Evolutionary conservation across 2,113 vertebrate species (phyloP).

Genomic region (Ictalurus furcatus): DNA sequence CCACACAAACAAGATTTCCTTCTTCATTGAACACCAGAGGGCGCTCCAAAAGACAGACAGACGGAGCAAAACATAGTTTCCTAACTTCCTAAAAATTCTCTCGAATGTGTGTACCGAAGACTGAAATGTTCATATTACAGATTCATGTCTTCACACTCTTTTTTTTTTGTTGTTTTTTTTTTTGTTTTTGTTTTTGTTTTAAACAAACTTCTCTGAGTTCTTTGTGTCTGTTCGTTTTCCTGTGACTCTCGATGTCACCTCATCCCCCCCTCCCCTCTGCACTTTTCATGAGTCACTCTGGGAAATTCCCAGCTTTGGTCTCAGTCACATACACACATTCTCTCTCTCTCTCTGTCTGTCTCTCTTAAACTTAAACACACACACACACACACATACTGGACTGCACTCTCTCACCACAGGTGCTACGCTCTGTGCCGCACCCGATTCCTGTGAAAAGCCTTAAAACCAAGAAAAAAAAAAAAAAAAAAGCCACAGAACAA

Average conservation of each 20-base stretch:
- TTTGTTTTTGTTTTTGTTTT: background rate
- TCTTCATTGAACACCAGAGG: constrained; percentile 14
- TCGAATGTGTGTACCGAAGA: background rate
- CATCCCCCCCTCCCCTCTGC: constrained; percentile 21
- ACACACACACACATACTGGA: constrained; percentile 10
- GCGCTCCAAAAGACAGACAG: background rate
- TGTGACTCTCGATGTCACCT: constrained; percentile 37
- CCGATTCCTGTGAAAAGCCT: constrained; percentile 24
- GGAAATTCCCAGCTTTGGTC: constrained; percentile 53
- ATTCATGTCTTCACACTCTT: background rate
- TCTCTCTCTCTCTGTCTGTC: constrained; percentile 9
- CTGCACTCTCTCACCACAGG: constrained; percentile 46
- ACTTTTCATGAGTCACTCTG: constrained; percentile 52
- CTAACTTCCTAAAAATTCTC: background rate
- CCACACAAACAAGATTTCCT: background rate
- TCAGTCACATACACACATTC: constrained; percentile 5
- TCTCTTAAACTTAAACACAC: constrained; percentile 4
- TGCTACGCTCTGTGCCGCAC: constrained; percentile 36
- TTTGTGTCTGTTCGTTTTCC: constrained; percentile 15
- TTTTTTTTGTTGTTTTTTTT: background rate
- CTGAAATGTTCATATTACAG: background rate
- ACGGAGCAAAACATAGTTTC: too few species aligned
- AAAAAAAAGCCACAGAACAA: constrained; percentile 5
- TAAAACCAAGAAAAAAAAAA: constrained; percentile 5
- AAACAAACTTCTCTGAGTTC: background rate